Evolutionary conservation across 2,797 vertebrate genomes (phyloP), one percentile per base, ranked within the genome.

Genomic region (Distichodus sexfasciatus): DNA sequence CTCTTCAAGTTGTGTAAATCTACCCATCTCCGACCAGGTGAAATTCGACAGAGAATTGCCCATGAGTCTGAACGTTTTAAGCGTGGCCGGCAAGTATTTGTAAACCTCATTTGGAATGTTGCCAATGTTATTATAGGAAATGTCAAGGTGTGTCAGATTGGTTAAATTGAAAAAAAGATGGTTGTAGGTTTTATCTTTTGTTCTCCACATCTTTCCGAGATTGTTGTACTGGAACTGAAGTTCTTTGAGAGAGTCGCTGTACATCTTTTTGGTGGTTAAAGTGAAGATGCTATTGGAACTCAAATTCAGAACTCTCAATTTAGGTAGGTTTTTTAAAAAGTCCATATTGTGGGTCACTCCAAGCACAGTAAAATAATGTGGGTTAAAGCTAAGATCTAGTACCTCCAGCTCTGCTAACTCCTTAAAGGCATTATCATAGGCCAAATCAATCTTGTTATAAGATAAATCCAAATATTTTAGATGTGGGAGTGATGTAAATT

Each of bases 401-500:
- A 90, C 85, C 70, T 93, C 71, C 26, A 91, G 85, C 40, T 82
- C 62, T 6, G 67, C 24, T 24, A 91, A 47, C 47, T 94, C 88
- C 12, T 54, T 77, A 74, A 96, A 94, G 61, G 87, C 87, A 0
- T 77, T 19, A 55, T 86, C 73, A 55, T 89, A 91, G 36, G 90
- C 90, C 54, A 95, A 87, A 75, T 94, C 90, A 3, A 92, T 79
- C 80, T 79, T 93, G 74, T 93, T 93, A 41, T 23, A 84, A 0
- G 90, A 93, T 71, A 95, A 76, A 76, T 93, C 91, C 62, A 96
- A 86, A 77, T 94, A 94, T 41, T 84, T 92, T 66, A 94, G 57
- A 6, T 88, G 81, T 28, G 77, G 77, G 38, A 95, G 66, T 0
- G 46, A 23, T 8, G 75, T 71, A 80, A 94, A 94, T 76, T 90